phyloP scores from a whole-genome alignment of 2,113 vertebrate genomes.

The Coryphaenoides rupestris region DNA sequence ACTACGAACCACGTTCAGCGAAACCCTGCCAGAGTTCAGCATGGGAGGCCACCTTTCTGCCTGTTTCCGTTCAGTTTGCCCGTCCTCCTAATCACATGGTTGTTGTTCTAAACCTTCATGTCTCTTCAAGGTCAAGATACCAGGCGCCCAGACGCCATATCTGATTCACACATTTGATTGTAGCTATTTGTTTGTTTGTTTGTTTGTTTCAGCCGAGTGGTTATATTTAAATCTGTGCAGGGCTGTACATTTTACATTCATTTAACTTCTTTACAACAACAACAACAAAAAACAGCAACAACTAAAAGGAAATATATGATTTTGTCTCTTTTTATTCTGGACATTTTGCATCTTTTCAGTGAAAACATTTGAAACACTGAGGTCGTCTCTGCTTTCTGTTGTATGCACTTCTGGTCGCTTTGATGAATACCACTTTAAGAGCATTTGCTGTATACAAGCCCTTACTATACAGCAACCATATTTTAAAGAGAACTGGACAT shows the following conservation, averaged over 20 bases:
- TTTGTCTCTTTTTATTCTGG: constrained; percentile 30
- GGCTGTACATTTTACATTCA: constrained; percentile 79
- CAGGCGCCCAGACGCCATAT: not conserved
- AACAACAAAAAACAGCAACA: not conserved
- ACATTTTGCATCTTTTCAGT: constrained; percentile 31
- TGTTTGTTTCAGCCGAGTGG: constrained; percentile 69
- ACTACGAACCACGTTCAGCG: not conserved
- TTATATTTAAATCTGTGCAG: constrained; percentile 79
- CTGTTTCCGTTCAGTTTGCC: not conserved
- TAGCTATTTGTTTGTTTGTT: constrained; percentile 73
- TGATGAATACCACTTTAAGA: constrained; percentile 43
- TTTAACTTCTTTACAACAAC: constrained; percentile 57
- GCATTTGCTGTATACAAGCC: constrained; percentile 43
- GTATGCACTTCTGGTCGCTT: constrained; percentile 50
- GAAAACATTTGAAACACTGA: constrained; percentile 22
- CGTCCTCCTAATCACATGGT: not conserved
- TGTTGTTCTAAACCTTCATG: constrained; percentile 3
- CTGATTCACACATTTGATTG: constrained; percentile 66
- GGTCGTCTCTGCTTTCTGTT: constrained; percentile 43
- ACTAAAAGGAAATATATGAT: constrained; percentile 5
- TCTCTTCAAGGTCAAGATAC: not conserved
- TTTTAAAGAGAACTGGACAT: constrained; percentile 29
- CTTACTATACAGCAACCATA: constrained; percentile 37
- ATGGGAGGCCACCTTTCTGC: not conserved
- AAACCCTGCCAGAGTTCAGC: constrained; percentile 1